phyloP scores from a whole-genome alignment of 2,797 vertebrate species.

The Telmatherina bonti region DNA sequence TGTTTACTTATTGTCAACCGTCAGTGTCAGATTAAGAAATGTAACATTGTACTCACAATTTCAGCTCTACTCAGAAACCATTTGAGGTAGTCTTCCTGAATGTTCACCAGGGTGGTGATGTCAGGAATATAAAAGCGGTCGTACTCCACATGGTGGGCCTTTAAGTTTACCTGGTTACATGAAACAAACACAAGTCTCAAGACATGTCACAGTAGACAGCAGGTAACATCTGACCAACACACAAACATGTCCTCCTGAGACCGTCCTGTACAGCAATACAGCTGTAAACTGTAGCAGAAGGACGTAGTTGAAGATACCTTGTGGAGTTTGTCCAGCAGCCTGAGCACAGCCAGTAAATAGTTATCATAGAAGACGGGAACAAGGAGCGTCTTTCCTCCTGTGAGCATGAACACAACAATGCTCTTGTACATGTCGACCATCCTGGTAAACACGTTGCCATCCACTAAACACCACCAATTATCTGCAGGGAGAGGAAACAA shows the following conservation, averaged over 20 bases:
- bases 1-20: background rate
- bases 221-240: background rate
- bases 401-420: slow-evolving; percentile 93
- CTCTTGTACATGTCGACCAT: slow-evolving; percentile 96
- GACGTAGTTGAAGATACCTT: slow-evolving; percentile 82
- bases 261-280: background rate
- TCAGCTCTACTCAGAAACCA: slow-evolving; percentile 97
- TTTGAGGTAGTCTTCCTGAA: slow-evolving; percentile 99
- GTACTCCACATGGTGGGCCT: slow-evolving; percentile 93
- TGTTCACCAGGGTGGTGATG: slow-evolving; percentile 94
- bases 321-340: slow-evolving; percentile 94
- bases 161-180: slow-evolving; percentile 90
- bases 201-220: slow-evolving; percentile 9
- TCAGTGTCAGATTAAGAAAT: slow-evolving; percentile 9
- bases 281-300: background rate
- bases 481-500: slow-evolving; percentile 79
- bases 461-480: slow-evolving; percentile 98
- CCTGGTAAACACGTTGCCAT: slow-evolving; percentile 89
- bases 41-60: slow-evolving; percentile 85
- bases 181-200: slow-evolving; percentile 21
- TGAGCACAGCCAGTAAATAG: slow-evolving; percentile 91
- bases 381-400: slow-evolving; percentile 90
- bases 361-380: slow-evolving; percentile 92
- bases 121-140: slow-evolving; percentile 96
- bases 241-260: slow-evolving; percentile 4